Conservation (phyloP, 2,797 vertebrate genomes). For the Epinephelus coioides region DNA sequence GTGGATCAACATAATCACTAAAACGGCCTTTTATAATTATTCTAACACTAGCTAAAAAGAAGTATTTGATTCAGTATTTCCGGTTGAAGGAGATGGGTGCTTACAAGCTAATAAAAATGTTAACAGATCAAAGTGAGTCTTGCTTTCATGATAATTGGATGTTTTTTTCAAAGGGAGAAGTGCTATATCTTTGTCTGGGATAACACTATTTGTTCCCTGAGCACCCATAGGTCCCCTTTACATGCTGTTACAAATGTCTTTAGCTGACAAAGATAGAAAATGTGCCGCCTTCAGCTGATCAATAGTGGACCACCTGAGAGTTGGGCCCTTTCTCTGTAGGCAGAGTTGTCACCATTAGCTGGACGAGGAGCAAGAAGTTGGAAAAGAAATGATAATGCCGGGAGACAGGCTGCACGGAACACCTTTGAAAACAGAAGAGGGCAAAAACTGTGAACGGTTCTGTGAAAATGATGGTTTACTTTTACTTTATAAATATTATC, state of each 20-base stretch:
- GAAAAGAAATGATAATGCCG: slow-evolving; percentile 17
- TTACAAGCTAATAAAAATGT: slow-evolving; percentile 32
- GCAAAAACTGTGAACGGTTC: slow-evolving; percentile 40
- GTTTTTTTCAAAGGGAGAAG: neutral
- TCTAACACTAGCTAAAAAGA: slow-evolving; percentile 8
- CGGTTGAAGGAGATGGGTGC: slow-evolving; percentile 23
- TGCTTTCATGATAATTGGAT: slow-evolving; percentile 19
- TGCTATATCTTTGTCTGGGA: slow-evolving; percentile 24
- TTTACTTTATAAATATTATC: slow-evolving; percentile 64
- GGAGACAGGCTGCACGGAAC: slow-evolving; percentile 38
- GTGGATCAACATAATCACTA: slow-evolving; percentile 6
- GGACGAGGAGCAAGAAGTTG: slow-evolving; percentile 27
- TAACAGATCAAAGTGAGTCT: slow-evolving; percentile 17
- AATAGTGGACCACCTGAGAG: slow-evolving; percentile 68
- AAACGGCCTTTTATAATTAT: slow-evolving; percentile 28
- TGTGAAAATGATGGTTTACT: slow-evolving; percentile 55
- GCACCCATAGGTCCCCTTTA: slow-evolving; percentile 27
- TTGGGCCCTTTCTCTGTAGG: slow-evolving; percentile 59
- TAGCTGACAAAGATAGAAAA: slow-evolving; percentile 60
- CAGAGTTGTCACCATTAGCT: slow-evolving; percentile 57
- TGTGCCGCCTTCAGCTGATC: slow-evolving; percentile 63
- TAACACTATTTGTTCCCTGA: slow-evolving; percentile 11
- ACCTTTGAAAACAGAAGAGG: slow-evolving; percentile 30
- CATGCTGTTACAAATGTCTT: slow-evolving; percentile 57
- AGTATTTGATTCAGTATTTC: slow-evolving; percentile 2